Percentiles rank a stretch among this genome's conserved stretches.
Evolutionary conservation across 2,797 vertebrate species (phyloP).

Genomic region (Psittacula echo): DNA sequence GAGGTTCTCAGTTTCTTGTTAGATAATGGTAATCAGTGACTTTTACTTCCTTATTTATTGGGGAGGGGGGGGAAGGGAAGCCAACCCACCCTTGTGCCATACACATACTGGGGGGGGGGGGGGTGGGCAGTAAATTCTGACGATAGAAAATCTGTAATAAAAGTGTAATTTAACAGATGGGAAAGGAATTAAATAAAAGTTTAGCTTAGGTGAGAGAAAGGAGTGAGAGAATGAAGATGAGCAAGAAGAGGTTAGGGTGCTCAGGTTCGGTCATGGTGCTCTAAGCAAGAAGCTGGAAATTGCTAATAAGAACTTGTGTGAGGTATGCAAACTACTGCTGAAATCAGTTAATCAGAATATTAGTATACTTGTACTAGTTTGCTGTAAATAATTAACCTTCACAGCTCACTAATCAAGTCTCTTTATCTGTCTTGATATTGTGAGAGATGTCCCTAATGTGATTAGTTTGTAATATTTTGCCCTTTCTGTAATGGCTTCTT

Average conservation of each 20-base stretch:
- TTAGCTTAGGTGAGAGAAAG: not conserved
- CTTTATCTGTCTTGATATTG: not conserved
- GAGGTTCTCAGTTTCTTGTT: not conserved
- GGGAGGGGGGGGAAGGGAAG: not conserved
- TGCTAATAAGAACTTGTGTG: not conserved
- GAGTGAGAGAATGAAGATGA: not conserved
- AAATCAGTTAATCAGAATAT: slow-evolving; percentile 15
- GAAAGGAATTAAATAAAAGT: not conserved
- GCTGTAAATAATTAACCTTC: not conserved
- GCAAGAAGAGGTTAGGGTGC: not conserved
- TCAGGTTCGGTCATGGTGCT: not conserved
- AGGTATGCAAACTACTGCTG: not conserved
- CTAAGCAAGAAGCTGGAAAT: not conserved
- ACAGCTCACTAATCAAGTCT: not conserved
- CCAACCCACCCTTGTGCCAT: not conserved
- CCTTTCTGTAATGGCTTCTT: not conserved
- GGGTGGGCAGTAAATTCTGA: not conserved
- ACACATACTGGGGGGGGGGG: not conserved
- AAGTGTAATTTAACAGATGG: not conserved
- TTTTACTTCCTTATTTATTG: not conserved
- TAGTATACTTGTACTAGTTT: not conserved
- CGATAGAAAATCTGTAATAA: not conserved
- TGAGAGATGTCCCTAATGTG: not conserved
- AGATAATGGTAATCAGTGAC: not conserved
- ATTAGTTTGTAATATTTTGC: not conserved